These are phyloP conservation scores for Eudasyphora cyanicolor DNA, from an alignment of 2,888 invertebrate species.

Conservation along the genomic window DNA sequence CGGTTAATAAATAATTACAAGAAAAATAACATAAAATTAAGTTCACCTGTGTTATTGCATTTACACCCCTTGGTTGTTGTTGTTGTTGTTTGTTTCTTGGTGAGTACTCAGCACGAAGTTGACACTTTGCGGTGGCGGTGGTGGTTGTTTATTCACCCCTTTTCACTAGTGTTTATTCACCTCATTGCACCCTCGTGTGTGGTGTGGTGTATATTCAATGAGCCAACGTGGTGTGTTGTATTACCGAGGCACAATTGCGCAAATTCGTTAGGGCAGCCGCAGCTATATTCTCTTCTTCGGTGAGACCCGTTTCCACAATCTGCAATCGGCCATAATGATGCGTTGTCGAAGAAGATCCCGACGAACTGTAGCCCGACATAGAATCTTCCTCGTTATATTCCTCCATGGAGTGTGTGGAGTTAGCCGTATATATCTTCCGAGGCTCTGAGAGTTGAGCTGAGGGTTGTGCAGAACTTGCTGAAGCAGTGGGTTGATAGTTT, in stretches of 20 bases:
- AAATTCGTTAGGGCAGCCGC: constrained; percentile 79
- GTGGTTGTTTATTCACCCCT: constrained; percentile 10
- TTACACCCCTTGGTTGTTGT: constrained; percentile 37
- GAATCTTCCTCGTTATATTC: constrained; percentile 75
- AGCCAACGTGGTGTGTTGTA: constrained; percentile 79
- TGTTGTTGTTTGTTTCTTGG: too few species aligned
- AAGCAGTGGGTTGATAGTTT: neutral
- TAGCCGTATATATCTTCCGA: neutral
- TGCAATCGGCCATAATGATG: constrained; percentile 76
- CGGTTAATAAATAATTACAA: constrained; percentile 10
- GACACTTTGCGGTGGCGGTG: neutral
- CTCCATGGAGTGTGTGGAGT: neutral
- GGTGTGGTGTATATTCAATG: constrained; percentile 69
- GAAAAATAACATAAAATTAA: constrained; percentile 22
- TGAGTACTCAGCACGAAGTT: neutral
- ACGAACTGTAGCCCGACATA: constrained; percentile 76
- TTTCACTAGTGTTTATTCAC: neutral
- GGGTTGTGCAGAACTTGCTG: neutral
- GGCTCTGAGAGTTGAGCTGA: neutral
- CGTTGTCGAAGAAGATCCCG: constrained; percentile 68
- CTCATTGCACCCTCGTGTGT: constrained; percentile 3
- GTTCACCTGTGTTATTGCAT: constrained; percentile 62
- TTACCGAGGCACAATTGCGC: constrained; percentile 80
- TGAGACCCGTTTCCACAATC: constrained; percentile 77
- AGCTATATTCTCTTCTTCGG: constrained; percentile 80